Percentiles rank a stretch among this genome's conserved stretches.
Evolutionary conservation across 2,797 vertebrate species (phyloP).

Genomic region (Chaetophractus vellerosus): DNA sequence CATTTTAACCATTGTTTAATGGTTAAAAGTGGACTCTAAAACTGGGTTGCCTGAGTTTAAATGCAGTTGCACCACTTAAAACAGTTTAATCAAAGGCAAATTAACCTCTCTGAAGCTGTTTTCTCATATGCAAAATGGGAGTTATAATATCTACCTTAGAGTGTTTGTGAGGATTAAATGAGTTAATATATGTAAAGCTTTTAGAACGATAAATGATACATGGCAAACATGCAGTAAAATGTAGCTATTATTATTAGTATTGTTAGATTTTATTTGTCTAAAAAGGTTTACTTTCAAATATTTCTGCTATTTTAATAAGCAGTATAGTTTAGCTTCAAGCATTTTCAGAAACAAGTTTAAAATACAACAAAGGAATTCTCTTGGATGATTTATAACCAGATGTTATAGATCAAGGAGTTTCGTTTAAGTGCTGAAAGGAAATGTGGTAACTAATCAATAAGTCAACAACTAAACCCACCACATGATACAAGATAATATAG

Average conservation of each 20-base stretch:
- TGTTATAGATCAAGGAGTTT: constrained; percentile 65
- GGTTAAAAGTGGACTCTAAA: neutral
- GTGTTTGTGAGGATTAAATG: neutral
- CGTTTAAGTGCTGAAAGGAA: constrained; percentile 66
- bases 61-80: neutral
- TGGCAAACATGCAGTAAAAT: neutral
- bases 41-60: neutral
- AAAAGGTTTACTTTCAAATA: constrained; percentile 17
- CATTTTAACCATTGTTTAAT: neutral
- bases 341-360: constrained; percentile 57
- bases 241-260: neutral
- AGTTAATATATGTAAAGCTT: neutral
- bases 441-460: constrained; percentile 64
- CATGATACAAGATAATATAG: constrained; percentile 2
- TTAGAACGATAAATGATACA: neutral
- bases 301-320: constrained; percentile 17
- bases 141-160: neutral
- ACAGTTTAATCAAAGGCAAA: neutral
- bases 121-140: neutral
- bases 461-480: constrained; percentile 37
- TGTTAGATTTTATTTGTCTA: constrained; percentile 21
- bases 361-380: constrained; percentile 47
- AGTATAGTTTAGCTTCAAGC: constrained; percentile 14
- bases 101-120: neutral
- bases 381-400: constrained; percentile 17